These are phyloP conservation scores for Orthochromis indermauri DNA, from an alignment of 2,113 vertebrate species.

Conservation along the genomic window DNA sequence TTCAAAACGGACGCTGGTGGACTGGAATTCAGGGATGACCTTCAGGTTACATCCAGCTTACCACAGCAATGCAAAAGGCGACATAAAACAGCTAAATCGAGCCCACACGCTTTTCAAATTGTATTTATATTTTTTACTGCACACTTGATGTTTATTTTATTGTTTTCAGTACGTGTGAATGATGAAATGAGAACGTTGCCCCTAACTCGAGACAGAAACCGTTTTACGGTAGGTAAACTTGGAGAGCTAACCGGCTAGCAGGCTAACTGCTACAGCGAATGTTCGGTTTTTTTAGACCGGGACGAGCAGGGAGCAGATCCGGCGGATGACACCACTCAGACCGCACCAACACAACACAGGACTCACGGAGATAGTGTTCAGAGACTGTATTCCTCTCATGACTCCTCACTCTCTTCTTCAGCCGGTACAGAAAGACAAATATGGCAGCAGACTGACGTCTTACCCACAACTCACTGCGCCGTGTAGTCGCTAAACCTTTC, in stretches of 20 bases:
- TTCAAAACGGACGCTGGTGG: neutral
- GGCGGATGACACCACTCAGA: rapidly evolving
- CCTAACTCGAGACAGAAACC: neutral
- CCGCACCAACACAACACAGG: neutral
- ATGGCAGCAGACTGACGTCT: slow-evolving; percentile 12
- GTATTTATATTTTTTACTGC: neutral
- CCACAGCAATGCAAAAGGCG: neutral
- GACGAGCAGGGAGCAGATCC: neutral
- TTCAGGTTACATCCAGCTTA: slow-evolving; percentile 24
- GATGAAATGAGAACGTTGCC: neutral
- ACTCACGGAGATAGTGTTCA: slow-evolving; percentile 63
- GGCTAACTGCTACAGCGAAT: neutral
- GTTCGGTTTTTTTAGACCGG: neutral
- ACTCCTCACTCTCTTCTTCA: slow-evolving; percentile 54
- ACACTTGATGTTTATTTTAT: rapidly evolving
- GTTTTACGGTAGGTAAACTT: neutral
- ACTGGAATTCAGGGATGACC: slow-evolving; percentile 20
- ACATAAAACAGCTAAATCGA: neutral
- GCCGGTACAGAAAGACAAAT: neutral
- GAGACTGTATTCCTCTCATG: slow-evolving; percentile 62
- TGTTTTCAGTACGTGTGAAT: neutral
- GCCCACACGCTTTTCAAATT: neutral
- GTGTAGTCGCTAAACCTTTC: neutral
- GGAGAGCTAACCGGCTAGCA: slow-evolving; percentile 5
- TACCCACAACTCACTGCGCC: slow-evolving; percentile 52